A percentile compares a stretch with the other conserved stretches of the same genome.
phyloP scores from a whole-genome alignment of 2,797 vertebrate species.

The Halcyon chelicuti region DNA sequence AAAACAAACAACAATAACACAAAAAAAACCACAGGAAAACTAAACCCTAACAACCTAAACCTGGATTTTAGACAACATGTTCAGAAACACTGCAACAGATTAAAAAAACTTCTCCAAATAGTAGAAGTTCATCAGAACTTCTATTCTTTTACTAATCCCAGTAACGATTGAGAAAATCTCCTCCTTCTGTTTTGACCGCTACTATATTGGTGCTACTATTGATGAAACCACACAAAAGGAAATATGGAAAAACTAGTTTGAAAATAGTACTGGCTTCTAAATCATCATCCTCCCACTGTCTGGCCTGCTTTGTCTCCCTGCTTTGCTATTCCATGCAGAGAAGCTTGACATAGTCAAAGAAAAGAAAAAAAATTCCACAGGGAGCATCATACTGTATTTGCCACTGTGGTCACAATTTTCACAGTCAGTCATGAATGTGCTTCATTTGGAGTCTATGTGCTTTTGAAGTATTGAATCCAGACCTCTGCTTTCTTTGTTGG shows the following conservation, averaged over 20 bases:
- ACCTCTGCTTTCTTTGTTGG: background rate
- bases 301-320: background rate
- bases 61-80: background rate
- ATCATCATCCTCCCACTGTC: background rate
- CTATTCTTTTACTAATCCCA: background rate
- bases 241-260: background rate
- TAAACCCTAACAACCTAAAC: background rate
- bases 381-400: background rate
- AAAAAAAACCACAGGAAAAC: background rate
- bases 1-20: background rate
- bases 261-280: background rate
- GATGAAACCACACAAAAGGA: rapidly evolving
- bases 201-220: background rate
- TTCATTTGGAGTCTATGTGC: rapidly evolving
- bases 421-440: background rate
- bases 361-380: background rate
- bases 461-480: background rate
- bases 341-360: background rate
- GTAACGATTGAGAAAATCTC: background rate
- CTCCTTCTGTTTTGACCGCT: background rate
- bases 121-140: background rate
- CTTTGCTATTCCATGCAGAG: background rate
- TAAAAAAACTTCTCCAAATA: background rate
- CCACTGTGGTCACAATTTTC: background rate
- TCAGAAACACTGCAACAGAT: background rate